phyloP scores from a whole-genome alignment of 2,888 invertebrate genomes.

The Osedax frankpressi region DNA sequence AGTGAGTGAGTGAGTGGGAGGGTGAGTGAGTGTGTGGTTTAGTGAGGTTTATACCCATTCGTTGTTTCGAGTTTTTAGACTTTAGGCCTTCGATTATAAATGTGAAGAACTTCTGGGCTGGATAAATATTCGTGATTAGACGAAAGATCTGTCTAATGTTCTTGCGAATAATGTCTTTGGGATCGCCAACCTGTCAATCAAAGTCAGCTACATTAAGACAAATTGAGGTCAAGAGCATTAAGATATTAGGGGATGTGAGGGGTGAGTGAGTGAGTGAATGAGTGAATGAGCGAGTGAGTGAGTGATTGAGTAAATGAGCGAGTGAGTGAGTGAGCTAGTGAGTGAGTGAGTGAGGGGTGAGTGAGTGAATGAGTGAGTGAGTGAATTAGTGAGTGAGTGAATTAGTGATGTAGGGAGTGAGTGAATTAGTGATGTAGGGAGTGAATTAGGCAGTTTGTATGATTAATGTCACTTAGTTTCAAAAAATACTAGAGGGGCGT shows the following conservation, averaged over 20 bases:
- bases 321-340: not conserved
- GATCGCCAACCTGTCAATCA: slow-evolving; percentile 61
- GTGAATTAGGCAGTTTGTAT: too few relatives aligned
- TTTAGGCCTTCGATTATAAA: slow-evolving; percentile 87
- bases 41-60: slow-evolving; percentile 61
- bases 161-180: slow-evolving; percentile 83
- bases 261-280: not conserved
- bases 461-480: too few relatives aligned
- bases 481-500: too few relatives aligned
- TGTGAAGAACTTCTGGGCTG: slow-evolving; percentile 73
- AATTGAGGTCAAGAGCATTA: not conserved
- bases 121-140: slow-evolving; percentile 71
- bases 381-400: too few relatives aligned
- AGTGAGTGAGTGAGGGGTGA: not conserved
- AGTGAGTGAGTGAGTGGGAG: not conserved
- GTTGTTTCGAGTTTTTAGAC: slow-evolving; percentile 87
- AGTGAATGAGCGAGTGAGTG: not conserved
- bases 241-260: not conserved
- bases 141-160: slow-evolving; percentile 73
- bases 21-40: not conserved
- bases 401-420: too few relatives aligned
- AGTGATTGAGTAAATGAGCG: not conserved
- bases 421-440: too few relatives aligned
- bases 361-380: too few relatives aligned
- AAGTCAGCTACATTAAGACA: not conserved